Base-by-base conservation (phyloP, 2,888 invertebrate species). In the Argyresthia albistria region DNA sequence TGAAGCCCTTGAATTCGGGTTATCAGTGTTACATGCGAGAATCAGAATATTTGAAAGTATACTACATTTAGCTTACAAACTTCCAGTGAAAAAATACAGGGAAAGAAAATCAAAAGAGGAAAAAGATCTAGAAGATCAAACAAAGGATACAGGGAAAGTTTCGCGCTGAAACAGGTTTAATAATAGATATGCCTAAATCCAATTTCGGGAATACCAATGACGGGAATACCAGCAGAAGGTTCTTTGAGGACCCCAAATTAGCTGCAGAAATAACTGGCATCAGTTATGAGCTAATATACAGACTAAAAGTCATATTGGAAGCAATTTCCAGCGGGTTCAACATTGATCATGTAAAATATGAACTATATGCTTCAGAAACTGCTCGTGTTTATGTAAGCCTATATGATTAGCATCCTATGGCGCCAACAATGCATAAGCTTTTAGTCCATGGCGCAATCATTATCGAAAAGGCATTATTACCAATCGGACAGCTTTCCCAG, bases 201-300 rank as follows among this genome's bases (percentile, higher is more conserved):
- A 60, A 62, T n/a, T 65, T 63, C 50, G 66, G 70, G 8, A 70
- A 65, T 50, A 64, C 65, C 2, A 70, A 69, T 60, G 65, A 67
- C 53, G 66, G 62, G 12, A 68, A 64, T 54, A 66, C 64, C 0
- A 63, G 59, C 51, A 55, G 69, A 53, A 57, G 65, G 52, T 73
- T 69, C 61, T 71, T 69, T 59, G 58, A 59, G n/a, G 52, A 68
- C 54, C 61, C 64, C 3, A 53, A 64, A 56, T 35, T 59, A 53
- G 53, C 63, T 47, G 58, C 71, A 39, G 58, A 60, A 54, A 69
- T 71, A 35, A 73, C 70, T 47, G 67, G 65, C 1, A 52, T 71
- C 12, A 55, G 58, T 56, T 53, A 54, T 51, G 51, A 61, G 14
- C 36, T 67, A 47, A 65, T 69, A 37, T 48, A 60, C 12, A 50